Percentiles rank a stretch among this genome's conserved stretches.
These are phyloP conservation scores for Meteorus sp. DNA, from an alignment of 1,140 invertebrate species.

Conservation along the genomic window DNA sequence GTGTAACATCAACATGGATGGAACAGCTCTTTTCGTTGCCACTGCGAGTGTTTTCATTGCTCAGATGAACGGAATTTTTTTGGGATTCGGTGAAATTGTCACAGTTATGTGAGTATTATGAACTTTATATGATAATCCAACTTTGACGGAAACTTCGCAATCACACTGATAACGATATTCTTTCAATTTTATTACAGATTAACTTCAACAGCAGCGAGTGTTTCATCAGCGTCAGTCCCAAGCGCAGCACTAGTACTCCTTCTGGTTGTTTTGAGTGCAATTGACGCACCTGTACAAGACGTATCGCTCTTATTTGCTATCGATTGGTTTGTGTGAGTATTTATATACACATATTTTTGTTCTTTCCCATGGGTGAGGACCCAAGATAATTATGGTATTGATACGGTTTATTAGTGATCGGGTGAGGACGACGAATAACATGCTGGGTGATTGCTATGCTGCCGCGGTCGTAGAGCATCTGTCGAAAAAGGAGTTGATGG, in stretches of 20 bases:
- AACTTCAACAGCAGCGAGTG: conserved; percentile 87
- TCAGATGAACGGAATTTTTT: conserved; percentile 82
- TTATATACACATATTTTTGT: too few relatives aligned
- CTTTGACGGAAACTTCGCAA: too few relatives aligned
- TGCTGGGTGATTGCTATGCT: conserved; percentile 86
- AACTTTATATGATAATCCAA: too few relatives aligned
- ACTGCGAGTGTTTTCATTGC: conserved; percentile 90
- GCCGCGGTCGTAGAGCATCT: conserved; percentile 83
- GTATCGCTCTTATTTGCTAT: conserved; percentile 84
- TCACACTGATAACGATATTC: neutral
- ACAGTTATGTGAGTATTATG: conserved; percentile 74
- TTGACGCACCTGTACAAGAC: conserved; percentile 79
- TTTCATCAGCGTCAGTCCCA: conserved; percentile 91
- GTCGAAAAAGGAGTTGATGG: conserved; percentile 79
- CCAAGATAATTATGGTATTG: too few relatives aligned
- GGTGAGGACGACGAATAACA: conserved; percentile 84
- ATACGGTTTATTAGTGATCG: too few relatives aligned
- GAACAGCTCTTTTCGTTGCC: conserved; percentile 88
- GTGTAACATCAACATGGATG: conserved; percentile 93
- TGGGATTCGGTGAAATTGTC: conserved; percentile 77
- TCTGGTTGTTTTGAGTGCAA: conserved; percentile 81
- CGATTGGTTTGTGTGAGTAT: conserved; percentile 90
- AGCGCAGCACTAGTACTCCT: conserved; percentile 89
- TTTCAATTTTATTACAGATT: conserved; percentile 62
- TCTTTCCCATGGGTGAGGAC: too few relatives aligned